Conservation (phyloP, 2,888 invertebrate species). For the Andrena bicolor region DNA sequence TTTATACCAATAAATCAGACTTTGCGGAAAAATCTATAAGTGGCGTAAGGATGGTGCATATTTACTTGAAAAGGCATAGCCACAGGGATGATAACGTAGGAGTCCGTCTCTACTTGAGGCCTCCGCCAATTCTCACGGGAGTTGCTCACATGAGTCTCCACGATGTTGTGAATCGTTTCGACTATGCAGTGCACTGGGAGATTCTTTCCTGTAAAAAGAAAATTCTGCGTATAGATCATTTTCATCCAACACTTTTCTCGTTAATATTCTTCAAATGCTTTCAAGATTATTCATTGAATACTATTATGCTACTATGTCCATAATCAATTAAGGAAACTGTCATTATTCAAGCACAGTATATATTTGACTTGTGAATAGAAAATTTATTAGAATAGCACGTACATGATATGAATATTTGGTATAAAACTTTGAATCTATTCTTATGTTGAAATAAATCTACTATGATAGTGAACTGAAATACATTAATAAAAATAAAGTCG, state of each 20-base stretch:
- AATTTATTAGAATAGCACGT: too few species aligned
- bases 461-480: too few species aligned
- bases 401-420: too few species aligned
- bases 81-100: slow-evolving; percentile 97
- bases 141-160: slow-evolving; percentile 88
- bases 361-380: too few species aligned
- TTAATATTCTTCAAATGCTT: neutral
- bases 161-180: slow-evolving; percentile 91
- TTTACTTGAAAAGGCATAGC: slow-evolving; percentile 92
- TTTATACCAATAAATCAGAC: neutral
- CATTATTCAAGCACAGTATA: too few species aligned
- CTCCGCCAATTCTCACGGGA: slow-evolving; percentile 89
- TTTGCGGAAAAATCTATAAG: too few species aligned
- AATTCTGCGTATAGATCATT: neutral
- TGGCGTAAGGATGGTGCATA: slow-evolving; percentile 21
- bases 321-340: too few species aligned
- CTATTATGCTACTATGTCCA: too few species aligned
- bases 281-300: too few species aligned
- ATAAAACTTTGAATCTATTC: too few species aligned
- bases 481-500: too few species aligned
- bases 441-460: too few species aligned
- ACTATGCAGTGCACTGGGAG: slow-evolving; percentile 98
- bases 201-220: slow-evolving; percentile 89
- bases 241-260: neutral
- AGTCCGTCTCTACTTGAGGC: slow-evolving; percentile 95